Evolutionary conservation across 2,888 invertebrate species (phyloP).

Genomic region (Emmelina monodactyla): DNA sequence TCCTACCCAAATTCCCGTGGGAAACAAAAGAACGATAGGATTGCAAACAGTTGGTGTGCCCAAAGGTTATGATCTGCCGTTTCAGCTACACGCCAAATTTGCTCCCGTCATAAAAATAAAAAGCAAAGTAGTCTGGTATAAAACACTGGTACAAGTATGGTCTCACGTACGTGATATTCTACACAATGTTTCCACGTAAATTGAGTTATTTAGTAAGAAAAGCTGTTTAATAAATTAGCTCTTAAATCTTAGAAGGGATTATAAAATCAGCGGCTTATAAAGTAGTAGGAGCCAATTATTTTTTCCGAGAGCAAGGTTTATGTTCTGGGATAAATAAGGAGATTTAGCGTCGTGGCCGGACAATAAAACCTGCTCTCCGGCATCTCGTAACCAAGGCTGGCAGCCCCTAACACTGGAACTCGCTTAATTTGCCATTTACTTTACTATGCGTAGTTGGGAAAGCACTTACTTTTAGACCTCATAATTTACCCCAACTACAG

Average conservation of each 20-base stretch:
- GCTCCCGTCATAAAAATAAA: conserved; percentile 55
- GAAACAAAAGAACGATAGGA: conserved; percentile 21
- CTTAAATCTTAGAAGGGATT: neutral
- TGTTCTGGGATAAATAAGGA: conserved; percentile 61
- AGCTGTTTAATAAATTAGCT: too few species aligned
- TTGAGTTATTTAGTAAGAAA: neutral
- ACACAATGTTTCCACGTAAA: conserved; percentile 12
- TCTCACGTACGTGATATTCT: too few species aligned
- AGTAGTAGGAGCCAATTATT: conserved; percentile 57
- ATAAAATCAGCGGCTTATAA: conserved; percentile 32
- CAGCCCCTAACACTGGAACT: conserved; percentile 22
- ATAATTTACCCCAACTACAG: too few species aligned
- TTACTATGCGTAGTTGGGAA: too few species aligned
- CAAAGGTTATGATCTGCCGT: conserved; percentile 57
- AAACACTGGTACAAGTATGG: too few species aligned
- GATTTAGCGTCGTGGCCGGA: conserved; percentile 48
- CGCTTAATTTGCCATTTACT: conserved; percentile 3
- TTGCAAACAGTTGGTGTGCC: conserved; percentile 54
- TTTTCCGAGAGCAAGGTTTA: conserved; percentile 58
- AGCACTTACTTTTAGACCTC: too few species aligned
- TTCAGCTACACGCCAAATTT: conserved; percentile 57
- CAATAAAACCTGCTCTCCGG: neutral
- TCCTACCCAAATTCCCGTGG: neutral
- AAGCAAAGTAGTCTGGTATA: conserved; percentile 39
- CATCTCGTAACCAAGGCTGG: conserved; percentile 43